Evolutionary conservation across 2,113 vertebrate species (phyloP), one percentile per base, ranked within the genome.

Genomic region (Ceyx melanurus): DNA sequence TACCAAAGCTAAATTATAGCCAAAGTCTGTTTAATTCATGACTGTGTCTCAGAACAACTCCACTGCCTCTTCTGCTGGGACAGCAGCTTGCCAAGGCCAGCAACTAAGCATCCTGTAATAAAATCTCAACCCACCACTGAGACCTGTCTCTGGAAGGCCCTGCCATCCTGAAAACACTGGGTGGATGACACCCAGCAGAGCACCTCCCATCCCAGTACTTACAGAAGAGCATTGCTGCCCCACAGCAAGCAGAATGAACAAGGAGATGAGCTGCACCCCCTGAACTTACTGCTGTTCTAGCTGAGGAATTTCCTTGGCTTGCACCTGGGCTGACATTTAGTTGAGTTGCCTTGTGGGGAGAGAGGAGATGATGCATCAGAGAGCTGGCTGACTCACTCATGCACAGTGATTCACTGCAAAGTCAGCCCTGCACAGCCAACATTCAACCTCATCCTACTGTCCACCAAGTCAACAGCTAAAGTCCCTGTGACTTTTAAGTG

Each of bases 381-480:
- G 6, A 71, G 35, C 43, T 42, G 57, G 48, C 17, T 75, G 77
- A 80, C 53, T 94, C 70, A 85, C 22, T 54, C 45, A 31, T 5
- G 67, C 54, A 25, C 33, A 77, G n/a, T 78, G 82, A 92, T 45
- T 78, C 80, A 88, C 40, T 48, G 29, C 64, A 78, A 93, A 31
- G 21, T 81, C 70, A 72, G 33, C 56, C 60, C 80, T 35, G 66
- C 23, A 23, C 2, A 74, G 73, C 40, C 68, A 92, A 58, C 42
- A 23, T 6, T 15, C 74, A 67, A 18, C 57, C 72, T 74, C 61
- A 65, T 86, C 80, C 68, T 29, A 31, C 65, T 13, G 4, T 31
- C 86, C 77, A 75, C 25, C n/a, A 83, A 71, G 61, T 29, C 61
- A 61, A 88, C 86, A 92, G 88, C 76, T 90, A 75, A 95, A 88